Percentiles rank a stretch among this genome's conserved stretches.
phyloP scores from a whole-genome alignment of 1,140 invertebrate species.

The Nautilus pompilius region DNA sequence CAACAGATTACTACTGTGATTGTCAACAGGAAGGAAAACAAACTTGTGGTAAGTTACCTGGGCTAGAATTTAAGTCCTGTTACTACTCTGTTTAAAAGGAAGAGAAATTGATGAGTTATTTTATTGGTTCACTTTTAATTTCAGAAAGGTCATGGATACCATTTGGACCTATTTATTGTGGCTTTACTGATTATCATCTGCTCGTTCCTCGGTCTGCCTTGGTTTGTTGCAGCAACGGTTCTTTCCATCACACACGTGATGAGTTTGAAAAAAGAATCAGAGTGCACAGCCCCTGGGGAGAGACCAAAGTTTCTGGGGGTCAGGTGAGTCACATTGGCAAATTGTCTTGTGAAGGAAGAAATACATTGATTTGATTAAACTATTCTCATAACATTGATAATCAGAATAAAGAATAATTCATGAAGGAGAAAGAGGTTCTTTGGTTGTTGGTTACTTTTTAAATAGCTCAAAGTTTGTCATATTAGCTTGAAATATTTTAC shows the following conservation, averaged over 20 bases:
- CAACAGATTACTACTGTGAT: constrained; percentile 99
- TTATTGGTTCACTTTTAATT: constrained; percentile 2
- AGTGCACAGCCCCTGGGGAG: constrained; percentile 95
- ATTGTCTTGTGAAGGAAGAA: too few relatives aligned
- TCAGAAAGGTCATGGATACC: constrained; percentile 96
- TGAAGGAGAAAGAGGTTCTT: too few relatives aligned
- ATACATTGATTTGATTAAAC: too few relatives aligned
- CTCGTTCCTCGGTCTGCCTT: constrained; percentile 90
- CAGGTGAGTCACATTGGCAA: constrained; percentile 52
- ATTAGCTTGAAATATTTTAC: too few relatives aligned
- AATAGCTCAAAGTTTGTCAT: too few relatives aligned
- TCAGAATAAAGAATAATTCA: too few relatives aligned
- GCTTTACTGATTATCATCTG: constrained; percentile 86
- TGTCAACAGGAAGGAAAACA: constrained; percentile 97
- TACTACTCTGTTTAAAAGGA: not conserved
- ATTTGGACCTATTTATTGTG: constrained; percentile 91
- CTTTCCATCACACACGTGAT: constrained; percentile 98
- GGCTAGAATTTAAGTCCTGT: not conserved
- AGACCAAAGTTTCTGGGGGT: constrained; percentile 96
- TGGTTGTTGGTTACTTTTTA: too few relatives aligned
- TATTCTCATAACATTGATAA: too few relatives aligned
- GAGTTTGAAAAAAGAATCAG: constrained; percentile 92
- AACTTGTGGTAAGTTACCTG: constrained; percentile 70
- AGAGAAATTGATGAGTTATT: not conserved
- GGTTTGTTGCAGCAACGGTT: constrained; percentile 97